Base-by-base conservation (phyloP, 2,797 vertebrate species). In the Pagetopsis macropterus region DNA sequence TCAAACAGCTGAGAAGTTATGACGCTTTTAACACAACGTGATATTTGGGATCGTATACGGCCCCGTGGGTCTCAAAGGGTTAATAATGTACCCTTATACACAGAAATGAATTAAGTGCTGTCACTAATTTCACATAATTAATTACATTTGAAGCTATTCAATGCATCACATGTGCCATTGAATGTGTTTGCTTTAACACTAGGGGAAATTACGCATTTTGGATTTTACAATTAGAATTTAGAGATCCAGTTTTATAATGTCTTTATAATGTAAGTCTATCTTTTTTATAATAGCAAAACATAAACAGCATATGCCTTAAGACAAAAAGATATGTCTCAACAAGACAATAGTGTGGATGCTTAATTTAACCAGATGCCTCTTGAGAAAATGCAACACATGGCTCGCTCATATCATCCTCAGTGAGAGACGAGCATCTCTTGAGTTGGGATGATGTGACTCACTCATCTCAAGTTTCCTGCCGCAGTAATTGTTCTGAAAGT, bases 401-500 rank as follows among this genome's bases (percentile, higher is more conserved):
- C 11, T 19, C 12, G 50, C 23, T 14, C 12, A 51, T 65, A 4
- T 17, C 37, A 31, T 65, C 14, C 59, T 52, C 16, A 3, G 15
- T 45, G 46, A 4, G 62, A 65, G 14, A 65, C 45, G 40, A 74
- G 57, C 70, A 56, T 44, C 48, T 23, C 58, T 58, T 3, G 0
- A 9, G 19, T 44, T 46, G 16, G 5, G 5, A 11, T 40, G 45
- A 72, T 63, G 33, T 46, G 37, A 60, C 33, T 37, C 33, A 9
- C 33, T 37, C 52, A 56, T 37, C 3, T 56, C 21, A 67, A 59
- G 66, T 72, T 80, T 79, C n/a, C 21, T 70, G 54, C 63, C 3
- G 49, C 57, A 60, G 76, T 81, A 65, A 76, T 72, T 65, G 70
- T 70, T 72, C 19, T 55, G 56, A 77, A 80, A 77, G 65, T 76